Base-by-base conservation (phyloP, 2,888 invertebrate species). In the Microchrysa polita region DNA sequence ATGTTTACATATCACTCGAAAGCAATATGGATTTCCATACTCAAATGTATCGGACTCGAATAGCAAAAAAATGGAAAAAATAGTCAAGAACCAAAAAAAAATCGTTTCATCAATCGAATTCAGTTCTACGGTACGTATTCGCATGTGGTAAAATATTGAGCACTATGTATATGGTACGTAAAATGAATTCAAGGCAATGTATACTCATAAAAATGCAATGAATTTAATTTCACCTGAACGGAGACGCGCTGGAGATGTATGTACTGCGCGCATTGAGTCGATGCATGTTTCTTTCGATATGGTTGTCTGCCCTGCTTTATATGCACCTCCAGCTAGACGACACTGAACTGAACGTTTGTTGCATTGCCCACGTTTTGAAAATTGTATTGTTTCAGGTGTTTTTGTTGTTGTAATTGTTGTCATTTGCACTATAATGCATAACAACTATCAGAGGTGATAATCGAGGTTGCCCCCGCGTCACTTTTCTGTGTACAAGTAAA, bases 201-300 rank as follows among this genome's bases (percentile, higher is more conserved):
- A 65, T 20, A 65, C 65, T 65, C 65, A 65, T 65, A 65, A 65
- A 65, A 65, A 65, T 65, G 65, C 65, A 65, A 65, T 65, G 65
- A 65, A 65, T 65, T 65, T 65, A 22, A 61, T 65, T 65, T 65
- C 65, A 65, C 48, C 65, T 65, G 65, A 20, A 20, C 18, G 10
- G 18, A n/a, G 55, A 20, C 18, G 18, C 18, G 20, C 4, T 10
- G 55, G 48, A 48, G 48, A 48, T n/a, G 48, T 48, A 48, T n/a
- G n/a, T n/a, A n/a, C n/a, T n/a, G n/a, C n/a, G 48, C 48, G 48
- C 12, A n/a, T 48, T 48, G 5, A 10, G 10, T 12, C 14, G 48
- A n/a, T 4, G 12, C 10, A 48, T 48, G 48, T n/a, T n/a, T n/a
- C n/a, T n/a, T n/a, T n/a, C n/a, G n/a, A n/a, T n/a, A n/a, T n/a